These are phyloP conservation scores for Tonatia bakeri DNA, from an alignment of 2,113 vertebrate genomes.

Conservation along the genomic window DNA sequence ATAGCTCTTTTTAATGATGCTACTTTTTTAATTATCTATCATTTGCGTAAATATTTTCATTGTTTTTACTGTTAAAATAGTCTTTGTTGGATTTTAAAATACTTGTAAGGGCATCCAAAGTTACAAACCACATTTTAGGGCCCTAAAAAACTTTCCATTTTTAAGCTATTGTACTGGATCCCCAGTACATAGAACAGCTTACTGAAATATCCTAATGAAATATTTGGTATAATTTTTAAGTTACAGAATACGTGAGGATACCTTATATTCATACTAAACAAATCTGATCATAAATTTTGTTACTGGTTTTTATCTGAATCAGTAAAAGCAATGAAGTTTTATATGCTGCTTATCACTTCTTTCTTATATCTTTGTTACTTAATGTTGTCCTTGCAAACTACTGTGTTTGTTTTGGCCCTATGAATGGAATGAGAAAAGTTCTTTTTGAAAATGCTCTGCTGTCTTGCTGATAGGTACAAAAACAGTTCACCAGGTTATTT, in stretches of 20 bases:
- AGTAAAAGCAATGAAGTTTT: constrained; percentile 68
- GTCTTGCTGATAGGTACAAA: not conserved
- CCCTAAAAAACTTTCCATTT: constrained; percentile 56
- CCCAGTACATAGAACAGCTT: constrained; percentile 64
- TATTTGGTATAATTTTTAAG: constrained; percentile 74
- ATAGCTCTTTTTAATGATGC: constrained; percentile 66
- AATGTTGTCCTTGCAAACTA: not conserved
- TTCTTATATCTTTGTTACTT: constrained; percentile 27
- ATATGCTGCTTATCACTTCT: constrained; percentile 46
- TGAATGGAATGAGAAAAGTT: not conserved
- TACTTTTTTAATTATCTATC: constrained; percentile 64
- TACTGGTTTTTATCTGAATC: constrained; percentile 75
- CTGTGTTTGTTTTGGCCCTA: constrained; percentile 26
- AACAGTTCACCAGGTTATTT: not conserved
- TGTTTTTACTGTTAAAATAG: constrained; percentile 56
- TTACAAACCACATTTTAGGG: constrained; percentile 40
- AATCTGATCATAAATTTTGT: constrained; percentile 55
- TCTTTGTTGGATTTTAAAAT: constrained; percentile 52
- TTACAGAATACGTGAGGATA: constrained; percentile 64
- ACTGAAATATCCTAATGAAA: constrained; percentile 71
- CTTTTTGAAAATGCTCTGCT: constrained; percentile 31
- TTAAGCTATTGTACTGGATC: constrained; percentile 51
- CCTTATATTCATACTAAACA: constrained; percentile 62
- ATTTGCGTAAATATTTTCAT: constrained; percentile 67
- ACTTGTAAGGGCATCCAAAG: constrained; percentile 7